These are phyloP conservation scores for Morus bassanus DNA, from an alignment of 2,797 vertebrate species.

Conservation along the genomic window DNA sequence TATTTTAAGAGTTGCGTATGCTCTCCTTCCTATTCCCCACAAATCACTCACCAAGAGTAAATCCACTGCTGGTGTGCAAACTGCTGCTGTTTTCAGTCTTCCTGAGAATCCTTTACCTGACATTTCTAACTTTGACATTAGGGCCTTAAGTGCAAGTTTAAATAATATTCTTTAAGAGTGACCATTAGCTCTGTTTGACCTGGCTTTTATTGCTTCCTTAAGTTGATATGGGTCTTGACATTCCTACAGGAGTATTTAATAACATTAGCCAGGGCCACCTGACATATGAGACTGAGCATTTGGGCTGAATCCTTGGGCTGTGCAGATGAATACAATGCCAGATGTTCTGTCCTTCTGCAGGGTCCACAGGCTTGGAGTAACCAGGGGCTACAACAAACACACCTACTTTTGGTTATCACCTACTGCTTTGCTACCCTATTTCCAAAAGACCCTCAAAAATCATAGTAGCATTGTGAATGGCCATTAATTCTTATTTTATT, in stretches of 20 bases:
- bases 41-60: not conserved
- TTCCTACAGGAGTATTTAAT: not conserved
- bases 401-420: not conserved
- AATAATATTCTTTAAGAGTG: not conserved
- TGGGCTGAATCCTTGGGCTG: not conserved
- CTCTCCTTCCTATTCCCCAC: not conserved
- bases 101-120: not conserved
- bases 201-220: not conserved
- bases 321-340: not conserved
- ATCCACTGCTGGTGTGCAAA: not conserved
- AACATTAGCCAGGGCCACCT: not conserved
- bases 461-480: not conserved
- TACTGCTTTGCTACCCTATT: not conserved
- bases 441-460: not conserved
- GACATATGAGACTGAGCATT: not conserved
- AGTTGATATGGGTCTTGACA: not conserved
- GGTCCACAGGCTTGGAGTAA: not conserved
- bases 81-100: not conserved
- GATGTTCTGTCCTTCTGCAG: not conserved
- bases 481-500: not conserved
- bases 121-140: not conserved
- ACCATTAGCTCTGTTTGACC: not conserved
- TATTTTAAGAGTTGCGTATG: not conserved
- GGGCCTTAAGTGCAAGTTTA: not conserved
- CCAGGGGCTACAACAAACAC: not conserved